Percentiles rank a stretch among this genome's conserved stretches.
These are phyloP conservation scores for Lepidurus arcticus DNA, from an alignment of 1,140 invertebrate species.

Conservation along the genomic window DNA sequence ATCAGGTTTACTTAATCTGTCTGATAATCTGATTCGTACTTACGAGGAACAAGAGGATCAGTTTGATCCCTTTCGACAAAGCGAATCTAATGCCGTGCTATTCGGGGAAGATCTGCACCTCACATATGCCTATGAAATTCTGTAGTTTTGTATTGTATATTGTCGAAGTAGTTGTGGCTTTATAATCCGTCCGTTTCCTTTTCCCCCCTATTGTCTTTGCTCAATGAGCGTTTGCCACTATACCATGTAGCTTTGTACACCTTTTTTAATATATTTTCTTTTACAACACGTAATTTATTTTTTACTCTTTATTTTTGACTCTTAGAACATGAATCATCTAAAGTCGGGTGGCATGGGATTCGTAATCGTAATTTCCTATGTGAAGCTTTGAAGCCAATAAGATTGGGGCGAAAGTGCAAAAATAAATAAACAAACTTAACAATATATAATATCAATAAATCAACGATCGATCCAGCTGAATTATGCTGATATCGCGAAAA, in stretches of 20 bases:
- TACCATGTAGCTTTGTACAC: constrained; percentile 1
- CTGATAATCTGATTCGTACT: constrained; percentile 28
- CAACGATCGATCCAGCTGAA: too few species aligned
- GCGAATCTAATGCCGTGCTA: constrained; percentile 26
- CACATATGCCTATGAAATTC: constrained; percentile 33
- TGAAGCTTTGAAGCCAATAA: too few species aligned
- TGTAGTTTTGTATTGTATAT: constrained; percentile 11
- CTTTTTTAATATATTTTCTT: constrained; percentile 16
- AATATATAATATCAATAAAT: too few species aligned
- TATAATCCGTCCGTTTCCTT: not conserved
- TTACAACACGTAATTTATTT: not conserved
- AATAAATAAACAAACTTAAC: too few species aligned
- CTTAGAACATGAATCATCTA: too few species aligned
- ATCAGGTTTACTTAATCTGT: constrained; percentile 45
- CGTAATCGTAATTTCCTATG: too few species aligned
- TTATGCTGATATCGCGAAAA: too few species aligned
- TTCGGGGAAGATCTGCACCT: constrained; percentile 33
- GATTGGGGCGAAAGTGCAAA: too few species aligned
- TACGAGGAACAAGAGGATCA: constrained; percentile 29
- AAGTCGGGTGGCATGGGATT: too few species aligned
- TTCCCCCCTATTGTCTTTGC: not conserved
- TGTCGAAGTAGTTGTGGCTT: not conserved
- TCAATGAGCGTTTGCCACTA: constrained; percentile 7
- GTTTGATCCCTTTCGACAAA: constrained; percentile 29
- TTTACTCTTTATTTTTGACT: too few species aligned